Evolutionary conservation across 2,113 vertebrate species (phyloP).

Genomic region (Mastomys natalensis): DNA sequence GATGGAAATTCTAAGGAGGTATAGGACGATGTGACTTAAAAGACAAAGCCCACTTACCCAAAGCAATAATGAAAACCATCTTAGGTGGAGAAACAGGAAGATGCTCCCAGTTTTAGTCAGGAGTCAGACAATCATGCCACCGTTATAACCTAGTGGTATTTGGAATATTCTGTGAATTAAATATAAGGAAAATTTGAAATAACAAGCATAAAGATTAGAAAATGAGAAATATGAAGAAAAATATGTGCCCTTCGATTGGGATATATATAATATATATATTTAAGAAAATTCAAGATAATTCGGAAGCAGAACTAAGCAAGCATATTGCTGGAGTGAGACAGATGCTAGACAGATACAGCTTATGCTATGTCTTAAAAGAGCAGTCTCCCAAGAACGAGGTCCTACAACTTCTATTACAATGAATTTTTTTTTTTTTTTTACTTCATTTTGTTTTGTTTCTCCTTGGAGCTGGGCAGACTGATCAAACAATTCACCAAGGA

Average conservation of each 20-base stretch:
- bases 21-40: not conserved
- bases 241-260: not conserved
- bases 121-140: not conserved
- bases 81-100: not conserved
- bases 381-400: not conserved
- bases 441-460: not conserved
- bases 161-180: not conserved
- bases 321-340: not conserved
- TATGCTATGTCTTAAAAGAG: too few relatives aligned
- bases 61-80: not conserved
- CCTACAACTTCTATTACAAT: not conserved
- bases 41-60: not conserved
- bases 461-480: not conserved
- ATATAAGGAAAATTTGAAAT: not conserved
- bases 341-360: not conserved
- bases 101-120: not conserved
- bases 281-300: not conserved
- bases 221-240: not conserved
- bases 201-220: not conserved
- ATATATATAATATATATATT: not conserved
- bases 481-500: not conserved
- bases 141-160: not conserved
- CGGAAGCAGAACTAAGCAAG: not conserved
- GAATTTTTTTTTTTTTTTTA: not conserved
- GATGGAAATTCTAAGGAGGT: not conserved